phyloP scores from a whole-genome alignment of 2,113 vertebrate species.

The Pollimyrus isidori region DNA sequence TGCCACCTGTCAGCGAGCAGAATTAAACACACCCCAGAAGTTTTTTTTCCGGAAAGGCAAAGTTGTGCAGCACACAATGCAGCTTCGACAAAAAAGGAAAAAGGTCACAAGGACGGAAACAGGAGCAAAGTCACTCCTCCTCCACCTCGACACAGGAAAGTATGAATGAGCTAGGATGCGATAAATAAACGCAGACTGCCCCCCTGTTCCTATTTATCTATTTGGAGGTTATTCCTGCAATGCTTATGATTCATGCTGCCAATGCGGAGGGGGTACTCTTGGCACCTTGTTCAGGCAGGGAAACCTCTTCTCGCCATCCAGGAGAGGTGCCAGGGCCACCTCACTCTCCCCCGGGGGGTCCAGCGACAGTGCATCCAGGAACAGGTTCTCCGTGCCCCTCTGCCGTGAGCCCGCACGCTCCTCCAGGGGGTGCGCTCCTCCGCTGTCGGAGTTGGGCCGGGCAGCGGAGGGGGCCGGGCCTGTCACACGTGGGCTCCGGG shows the following conservation, averaged over 20 bases:
- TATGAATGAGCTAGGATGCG: background rate
- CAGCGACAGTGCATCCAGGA: constrained; percentile 78
- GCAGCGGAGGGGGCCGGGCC: constrained; percentile 24
- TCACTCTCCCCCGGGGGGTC: constrained; percentile 69
- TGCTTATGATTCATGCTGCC: background rate
- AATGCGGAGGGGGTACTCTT: background rate
- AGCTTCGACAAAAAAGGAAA: background rate
- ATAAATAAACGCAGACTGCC: background rate
- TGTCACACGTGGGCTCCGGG: constrained; percentile 38
- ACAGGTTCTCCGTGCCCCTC: constrained; percentile 79
- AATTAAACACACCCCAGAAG: background rate
- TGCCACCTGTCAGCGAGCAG: background rate
- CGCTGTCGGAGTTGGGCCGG: constrained; percentile 69
- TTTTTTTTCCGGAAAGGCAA: background rate
- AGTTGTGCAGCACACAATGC: background rate
- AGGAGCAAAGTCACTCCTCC: background rate
- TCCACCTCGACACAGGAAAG: background rate
- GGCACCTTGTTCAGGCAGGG: constrained; percentile 69
- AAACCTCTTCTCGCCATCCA: constrained; percentile 73
- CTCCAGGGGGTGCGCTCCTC: constrained; percentile 61
- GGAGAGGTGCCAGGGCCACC: constrained; percentile 55
- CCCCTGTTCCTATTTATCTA: background rate
- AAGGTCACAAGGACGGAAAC: background rate
- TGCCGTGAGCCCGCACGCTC: constrained; percentile 60
- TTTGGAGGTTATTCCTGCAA: background rate